Evolutionary conservation across 2,113 vertebrate species (phyloP), one percentile per base, ranked within the genome.

Genomic region (Tylochromis polylepis): DNA sequence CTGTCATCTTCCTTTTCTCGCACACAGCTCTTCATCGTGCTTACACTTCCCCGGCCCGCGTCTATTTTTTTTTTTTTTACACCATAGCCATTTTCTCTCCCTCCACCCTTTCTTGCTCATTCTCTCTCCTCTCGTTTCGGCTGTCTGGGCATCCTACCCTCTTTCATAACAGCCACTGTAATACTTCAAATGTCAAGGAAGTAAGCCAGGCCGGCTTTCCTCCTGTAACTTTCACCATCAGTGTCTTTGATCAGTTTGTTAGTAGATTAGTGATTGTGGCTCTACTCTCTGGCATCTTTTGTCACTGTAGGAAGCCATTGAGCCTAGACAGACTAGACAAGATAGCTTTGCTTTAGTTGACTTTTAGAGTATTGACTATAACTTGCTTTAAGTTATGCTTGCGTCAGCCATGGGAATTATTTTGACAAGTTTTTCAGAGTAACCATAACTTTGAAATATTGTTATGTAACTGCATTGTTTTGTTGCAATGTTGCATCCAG

Each of bases 1-100:
- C 93, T 93, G 93, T 95, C 90, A 95, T 95, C 91, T 93, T 81
- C 27, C 83, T 59, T 82, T 88, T 81, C 86, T 83, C 88, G 87
- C 81, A 27, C 79, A 27, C 70, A 11, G 81, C 89, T 87, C 92
- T 93, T 92, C 80, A 92, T 90, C 77, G 27, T 18, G 46, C 31
- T 72, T 46, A 20, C 84, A 84, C 62, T 38, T 67, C 55, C 55
- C 87, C 57, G 6, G 79, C 84, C 88, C 89, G 88, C 77, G 34
- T 88, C 81, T 82, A 78, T 41, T 41, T 65, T 38, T 34, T 34
- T 34, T 34, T 34, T 34, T 85, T 91, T 56, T 87, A 82, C 11
- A 22, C 83, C 49, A 58, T 81, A 85, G 67, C 81, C 88, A 53
- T 91, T 87, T 80, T 79, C 34, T 41, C 12, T 67, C 6, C 78